A percentile compares a stretch with the other conserved stretches of the same genome.
phyloP scores from a whole-genome alignment of 2,888 invertebrate genomes.

The Lepidochrysops patricia region DNA sequence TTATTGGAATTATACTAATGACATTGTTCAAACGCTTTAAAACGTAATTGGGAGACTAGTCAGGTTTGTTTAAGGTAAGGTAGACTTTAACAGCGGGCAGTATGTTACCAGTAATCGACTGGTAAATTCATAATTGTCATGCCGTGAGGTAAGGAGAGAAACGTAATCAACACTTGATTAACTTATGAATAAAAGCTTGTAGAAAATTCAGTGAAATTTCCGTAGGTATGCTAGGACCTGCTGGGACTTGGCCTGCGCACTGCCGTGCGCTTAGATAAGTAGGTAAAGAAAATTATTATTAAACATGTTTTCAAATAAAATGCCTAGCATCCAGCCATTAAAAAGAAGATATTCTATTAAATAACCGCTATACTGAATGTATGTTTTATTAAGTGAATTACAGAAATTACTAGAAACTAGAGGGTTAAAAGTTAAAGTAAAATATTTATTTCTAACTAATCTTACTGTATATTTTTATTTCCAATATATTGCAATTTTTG shows the following conservation, averaged over 20 bases:
- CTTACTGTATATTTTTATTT: neutral
- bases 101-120: neutral
- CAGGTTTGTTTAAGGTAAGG: neutral
- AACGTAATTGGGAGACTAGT: slow-evolving; percentile 8
- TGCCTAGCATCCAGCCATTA: neutral
- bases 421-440: neutral
- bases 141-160: neutral
- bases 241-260: too few species aligned
- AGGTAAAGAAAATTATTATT: too few species aligned
- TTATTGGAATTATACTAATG: neutral
- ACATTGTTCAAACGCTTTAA: slow-evolving; percentile 8
- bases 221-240: neutral
- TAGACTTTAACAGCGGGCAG: neutral
- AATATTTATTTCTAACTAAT: neutral
- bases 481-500: neutral
- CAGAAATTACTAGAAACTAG: neutral
- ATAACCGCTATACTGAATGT: too few species aligned
- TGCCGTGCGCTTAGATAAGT: too few species aligned
- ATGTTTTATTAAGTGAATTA: neutral
- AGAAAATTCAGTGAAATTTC: neutral
- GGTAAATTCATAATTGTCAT: neutral
- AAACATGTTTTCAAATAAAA: too few species aligned
- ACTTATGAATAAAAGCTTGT: neutral
- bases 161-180: neutral
- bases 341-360: neutral